Base-by-base conservation (phyloP, 2,113 vertebrate species). In the Orycteropus afer region DNA sequence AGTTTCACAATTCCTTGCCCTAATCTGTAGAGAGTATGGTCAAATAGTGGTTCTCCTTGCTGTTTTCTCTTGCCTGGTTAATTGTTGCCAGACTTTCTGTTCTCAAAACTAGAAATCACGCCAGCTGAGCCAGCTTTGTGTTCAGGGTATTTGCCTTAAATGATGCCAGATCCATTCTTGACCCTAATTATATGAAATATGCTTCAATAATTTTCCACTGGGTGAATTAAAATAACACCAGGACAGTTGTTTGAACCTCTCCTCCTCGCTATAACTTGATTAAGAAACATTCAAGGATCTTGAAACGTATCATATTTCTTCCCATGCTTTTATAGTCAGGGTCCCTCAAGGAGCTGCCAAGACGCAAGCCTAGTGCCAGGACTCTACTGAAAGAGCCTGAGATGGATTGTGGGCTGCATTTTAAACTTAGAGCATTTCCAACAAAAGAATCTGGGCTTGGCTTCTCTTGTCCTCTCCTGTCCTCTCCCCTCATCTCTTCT, bases 131-230 rank as follows among this genome's bases (percentile, higher is more conserved):
- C 40, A 86, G 97, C 96, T 98, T 98, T 97, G 94, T 92, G 97
- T 98, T 97, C 93, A 94, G 96, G 96, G 89, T 97, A 95, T 97
- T 97, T 96, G 90, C 97, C 97, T 96, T 89, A 76, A 96, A 79
- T 79, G 89, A 95, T 96, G 96, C 98, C 98, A 98, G 97, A 98
- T 97, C 96, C 97, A 96, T 98, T 97, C 97, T 96, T 97, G 96
- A 97, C 96, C 97, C 96, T 98, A 96, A 98, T 98, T 98, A 93
- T 96, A 88, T 96, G 96, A 98, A 98, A 97, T 96, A 97, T 95
- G 95, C 92, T 96, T 97, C 97, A 96, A 89, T 97, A 82, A 98
- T 98, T 98, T 98, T 97, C 98, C 95, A 97, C 95, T 95, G 95
- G 97, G 91, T 97, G 95, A 97, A 95, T 97, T 97, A 95, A 97